A percentile compares a stretch with the other conserved stretches of the same genome.
These are phyloP conservation scores for Melopsittacus undulatus DNA, from an alignment of 2,797 vertebrate genomes.

Conservation along the genomic window DNA sequence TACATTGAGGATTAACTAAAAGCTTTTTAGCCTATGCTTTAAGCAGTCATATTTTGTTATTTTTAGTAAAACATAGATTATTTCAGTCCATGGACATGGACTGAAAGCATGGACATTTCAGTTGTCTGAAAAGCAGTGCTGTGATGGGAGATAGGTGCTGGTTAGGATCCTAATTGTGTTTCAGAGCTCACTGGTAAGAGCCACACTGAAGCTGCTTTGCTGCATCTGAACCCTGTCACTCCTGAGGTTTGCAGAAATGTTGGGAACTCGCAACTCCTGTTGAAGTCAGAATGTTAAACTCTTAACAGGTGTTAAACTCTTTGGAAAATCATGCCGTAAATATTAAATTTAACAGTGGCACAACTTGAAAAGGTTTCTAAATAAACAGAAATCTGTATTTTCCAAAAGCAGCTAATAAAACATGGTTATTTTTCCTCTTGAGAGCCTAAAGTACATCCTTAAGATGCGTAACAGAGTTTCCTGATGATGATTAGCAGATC, in stretches of 20 bases:
- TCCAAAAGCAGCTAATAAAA: slow-evolving; percentile 70
- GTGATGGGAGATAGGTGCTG: not conserved
- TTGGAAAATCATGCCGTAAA: slow-evolving; percentile 60
- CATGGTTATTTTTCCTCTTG: slow-evolving; percentile 66
- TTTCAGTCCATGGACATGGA: not conserved
- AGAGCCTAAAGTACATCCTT: slow-evolving; percentile 57
- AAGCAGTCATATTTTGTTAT: not conserved
- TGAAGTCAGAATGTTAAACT: not conserved
- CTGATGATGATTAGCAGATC: slow-evolving; percentile 59
- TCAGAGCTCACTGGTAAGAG: not conserved
- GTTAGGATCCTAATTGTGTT: not conserved
- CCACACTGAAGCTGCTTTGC: fast-evolving
- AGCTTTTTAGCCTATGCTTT: not conserved
- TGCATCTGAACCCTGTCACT: not conserved
- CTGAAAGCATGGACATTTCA: not conserved
- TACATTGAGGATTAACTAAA: not conserved
- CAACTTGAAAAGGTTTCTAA: slow-evolving; percentile 66
- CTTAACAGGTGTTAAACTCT: slow-evolving; percentile 55
- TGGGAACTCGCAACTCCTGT: not conserved
- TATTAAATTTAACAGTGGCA: slow-evolving; percentile 66
- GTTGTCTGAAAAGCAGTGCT: not conserved
- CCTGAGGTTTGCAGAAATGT: not conserved
- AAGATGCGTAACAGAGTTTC: slow-evolving; percentile 57
- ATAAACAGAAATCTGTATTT: slow-evolving; percentile 70
- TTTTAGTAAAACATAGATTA: not conserved